Evolutionary conservation across 37 sponge, comb jelly and placozoan species (phyloP), one percentile per base, ranked within the genome.

Genomic region (Chondrosia reniformis): DNA sequence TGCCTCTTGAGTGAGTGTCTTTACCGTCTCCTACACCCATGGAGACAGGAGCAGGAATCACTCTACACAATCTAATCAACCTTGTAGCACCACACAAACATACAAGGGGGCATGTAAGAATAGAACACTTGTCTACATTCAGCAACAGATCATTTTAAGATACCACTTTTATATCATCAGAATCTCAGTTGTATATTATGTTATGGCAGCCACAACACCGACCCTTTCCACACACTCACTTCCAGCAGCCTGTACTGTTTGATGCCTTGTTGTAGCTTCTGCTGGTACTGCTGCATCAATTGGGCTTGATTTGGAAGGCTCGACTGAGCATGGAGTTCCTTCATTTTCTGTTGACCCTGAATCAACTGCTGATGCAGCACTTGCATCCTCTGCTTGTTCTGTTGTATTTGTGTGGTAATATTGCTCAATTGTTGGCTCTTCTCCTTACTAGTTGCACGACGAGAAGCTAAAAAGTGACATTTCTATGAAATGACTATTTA

Each of bases 361-460:
- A 77, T 73, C 31, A 91, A 84, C 79, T 91, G 92, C 65, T 86
- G 87, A 63, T 91, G 87, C 78, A 91, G 85, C 28, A 83, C 87
- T 55, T 80, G 81, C 38, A 91, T 78, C 6, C 87, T 63, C 55
- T 86, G 92, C 57, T 78, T 76, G 84, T 87, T 84, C 81, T 91
- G 92, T 67, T 81, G 81, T 2, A 91, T 76, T 66, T 91, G 92
- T 0, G 58, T n/a, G 64, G 58, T 77, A 21, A 78, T 56, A 62
- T 57, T 77, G 55, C 3, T 32, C 37, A 77, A n/a, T 22, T 37
- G 33, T 24, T 57, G 77, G 4, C 31, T 28, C 1, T 30, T 59
- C 36, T 57, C 43, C 33, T 77, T 77, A 22, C 24, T 33, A n/a
- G 34, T 77, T 15, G 28, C 33, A 0, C 57, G 59, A 1, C 43